Evolutionary conservation across 2,888 invertebrate species (phyloP).

Genomic region (Chymomyza amoena): DNA sequence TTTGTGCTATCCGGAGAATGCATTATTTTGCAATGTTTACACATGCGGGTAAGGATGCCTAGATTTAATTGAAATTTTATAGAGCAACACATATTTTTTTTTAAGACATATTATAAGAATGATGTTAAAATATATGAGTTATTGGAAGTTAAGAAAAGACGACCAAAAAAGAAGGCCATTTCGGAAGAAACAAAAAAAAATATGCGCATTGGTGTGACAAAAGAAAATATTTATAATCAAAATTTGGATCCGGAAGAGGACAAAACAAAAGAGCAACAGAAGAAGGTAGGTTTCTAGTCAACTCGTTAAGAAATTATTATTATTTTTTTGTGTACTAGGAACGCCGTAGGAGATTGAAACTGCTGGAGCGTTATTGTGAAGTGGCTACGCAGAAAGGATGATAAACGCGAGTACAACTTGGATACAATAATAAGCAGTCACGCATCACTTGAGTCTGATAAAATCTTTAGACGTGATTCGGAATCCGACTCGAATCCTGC

Average conservation of each 20-base stretch:
- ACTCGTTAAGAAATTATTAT: too few relatives aligned
- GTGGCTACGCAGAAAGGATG: background rate
- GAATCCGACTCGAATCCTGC: too few relatives aligned
- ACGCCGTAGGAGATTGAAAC: background rate
- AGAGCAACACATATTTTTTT: too few relatives aligned
- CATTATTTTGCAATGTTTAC: constrained; percentile 75
- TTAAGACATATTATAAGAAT: background rate
- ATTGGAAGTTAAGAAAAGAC: background rate
- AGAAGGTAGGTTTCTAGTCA: too few relatives aligned
- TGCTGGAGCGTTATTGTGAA: background rate
- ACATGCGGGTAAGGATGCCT: constrained; percentile 55
- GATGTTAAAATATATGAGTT: background rate
- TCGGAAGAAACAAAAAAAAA: background rate
- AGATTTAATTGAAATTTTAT: too few relatives aligned
- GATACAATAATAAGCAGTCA: background rate
- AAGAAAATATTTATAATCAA: background rate
- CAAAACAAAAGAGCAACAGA: too few relatives aligned
- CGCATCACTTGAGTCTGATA: background rate
- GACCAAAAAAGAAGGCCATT: background rate
- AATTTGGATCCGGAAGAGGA: background rate
- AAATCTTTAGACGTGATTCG: background rate
- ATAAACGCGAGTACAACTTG: background rate
- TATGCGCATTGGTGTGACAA: background rate
- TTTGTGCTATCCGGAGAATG: constrained; percentile 77
- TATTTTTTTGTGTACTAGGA: background rate